Conservation (phyloP, 64 coral and sea anemone genomes). For the Stylophora pistillata region DNA sequence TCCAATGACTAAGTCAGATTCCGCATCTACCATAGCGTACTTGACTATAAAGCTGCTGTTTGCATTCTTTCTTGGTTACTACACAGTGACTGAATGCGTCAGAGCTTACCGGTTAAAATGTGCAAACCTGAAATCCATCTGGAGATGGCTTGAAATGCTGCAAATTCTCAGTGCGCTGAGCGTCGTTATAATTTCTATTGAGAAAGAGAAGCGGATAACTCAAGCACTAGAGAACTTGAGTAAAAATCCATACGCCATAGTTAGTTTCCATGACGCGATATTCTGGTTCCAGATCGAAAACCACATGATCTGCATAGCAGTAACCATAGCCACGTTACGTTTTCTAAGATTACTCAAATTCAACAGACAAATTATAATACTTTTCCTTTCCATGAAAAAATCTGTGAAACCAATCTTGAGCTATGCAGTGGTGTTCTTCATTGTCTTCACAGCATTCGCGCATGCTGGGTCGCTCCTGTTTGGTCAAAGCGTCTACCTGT, state of each 20-base stretch:
- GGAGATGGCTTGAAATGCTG: conserved; percentile 30
- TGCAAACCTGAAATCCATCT: neutral
- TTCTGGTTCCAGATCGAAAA: conserved; percentile 4
- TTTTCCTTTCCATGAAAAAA: neutral
- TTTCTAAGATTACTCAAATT: conserved; percentile 29
- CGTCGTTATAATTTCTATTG: neutral
- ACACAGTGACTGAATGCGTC: neutral
- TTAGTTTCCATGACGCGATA: neutral
- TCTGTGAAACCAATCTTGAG: neutral
- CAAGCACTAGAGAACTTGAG: neutral
- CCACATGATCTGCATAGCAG: neutral
- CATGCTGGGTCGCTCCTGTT: conserved; percentile 36
- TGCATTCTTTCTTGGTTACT: conserved; percentile 47
- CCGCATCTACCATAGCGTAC: conserved; percentile 33
- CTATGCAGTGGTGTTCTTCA: conserved; percentile 28
- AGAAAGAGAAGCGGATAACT: too few species aligned
- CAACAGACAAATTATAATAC: conserved; percentile 16
- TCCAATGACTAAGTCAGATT: conserved; percentile 19
- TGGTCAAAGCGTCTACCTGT: conserved; percentile 11
- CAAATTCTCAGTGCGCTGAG: neutral
- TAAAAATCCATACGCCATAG: neutral
- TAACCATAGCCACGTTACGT: neutral
- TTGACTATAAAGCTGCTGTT: conserved; percentile 30
- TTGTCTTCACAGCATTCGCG: conserved; percentile 15
- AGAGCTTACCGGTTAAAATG: neutral